These are phyloP conservation scores for Perccottus glenii DNA, from an alignment of 2,113 vertebrate genomes.

Conservation along the genomic window DNA sequence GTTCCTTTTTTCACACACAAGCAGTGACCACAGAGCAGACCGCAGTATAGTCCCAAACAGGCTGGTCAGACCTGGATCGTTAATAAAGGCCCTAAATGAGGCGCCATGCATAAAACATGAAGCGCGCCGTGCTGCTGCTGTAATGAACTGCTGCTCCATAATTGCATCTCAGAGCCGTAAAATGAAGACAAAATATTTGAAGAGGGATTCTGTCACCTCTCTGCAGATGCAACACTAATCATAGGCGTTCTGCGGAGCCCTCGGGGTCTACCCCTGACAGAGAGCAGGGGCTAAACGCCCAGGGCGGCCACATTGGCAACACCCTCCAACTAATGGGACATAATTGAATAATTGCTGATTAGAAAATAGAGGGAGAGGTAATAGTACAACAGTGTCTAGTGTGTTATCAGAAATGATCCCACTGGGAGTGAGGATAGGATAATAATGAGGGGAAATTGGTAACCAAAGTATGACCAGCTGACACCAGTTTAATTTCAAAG, in stretches of 20 bases:
- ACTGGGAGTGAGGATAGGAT: slow-evolving; percentile 51
- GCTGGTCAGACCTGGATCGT: slow-evolving; percentile 64
- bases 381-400: slow-evolving; percentile 67
- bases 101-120: slow-evolving; percentile 85
- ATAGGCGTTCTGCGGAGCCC: slow-evolving; percentile 67
- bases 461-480: slow-evolving; percentile 14
- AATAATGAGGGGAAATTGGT: slow-evolving; percentile 20
- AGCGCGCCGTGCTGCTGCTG: slow-evolving; percentile 57
- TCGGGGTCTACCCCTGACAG: slow-evolving; percentile 67
- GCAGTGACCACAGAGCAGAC: slow-evolving; percentile 42
- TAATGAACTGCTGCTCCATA: slow-evolving; percentile 85
- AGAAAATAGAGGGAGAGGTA: slow-evolving; percentile 69
- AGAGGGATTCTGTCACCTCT: slow-evolving; percentile 85
- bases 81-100: slow-evolving; percentile 82
- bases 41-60: slow-evolving; percentile 50
- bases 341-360: slow-evolving; percentile 84
- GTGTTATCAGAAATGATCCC: slow-evolving; percentile 64
- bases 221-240: slow-evolving; percentile 82
- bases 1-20: slow-evolving; percentile 30
- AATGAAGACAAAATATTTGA: slow-evolving; percentile 88
- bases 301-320: slow-evolving; percentile 71
- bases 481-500: slow-evolving; percentile 10
- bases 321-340: slow-evolving; percentile 79
- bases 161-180: slow-evolving; percentile 81
- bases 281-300: slow-evolving; percentile 75